Base-by-base conservation (phyloP, 2,888 invertebrate species). In the Chaitophorus viminalis region DNA sequence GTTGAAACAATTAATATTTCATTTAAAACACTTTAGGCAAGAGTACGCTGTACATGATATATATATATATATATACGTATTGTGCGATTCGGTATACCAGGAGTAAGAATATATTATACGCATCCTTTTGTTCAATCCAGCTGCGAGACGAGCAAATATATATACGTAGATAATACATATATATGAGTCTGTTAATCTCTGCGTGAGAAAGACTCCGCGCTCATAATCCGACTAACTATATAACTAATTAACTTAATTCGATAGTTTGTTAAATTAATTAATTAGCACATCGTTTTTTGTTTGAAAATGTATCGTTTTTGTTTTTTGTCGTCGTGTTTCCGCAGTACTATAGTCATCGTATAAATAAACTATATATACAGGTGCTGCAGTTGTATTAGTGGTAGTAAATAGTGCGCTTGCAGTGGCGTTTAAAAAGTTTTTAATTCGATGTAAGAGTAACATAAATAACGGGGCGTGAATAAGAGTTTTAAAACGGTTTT, bases 401-500 rank as follows among this genome's bases (percentile, higher is more conserved):
- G 60, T 60, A 60, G 60, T 60, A 25, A n/a, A 29, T 68, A 68
- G 68, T 11, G 68, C 36, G 36, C 5, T 33, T 8, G 25, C 65
- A 25, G 72, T 25, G 81, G 60, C 87, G 81, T 87, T 87, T 87
- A 81, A 87, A 87, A 87, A 87, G 87, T 87, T 87, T 85, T 87
- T 81, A 87, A 87, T 87, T 87, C 87, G 54, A 81, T 33, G 87
- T 87, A 87, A 87, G 87, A 87, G 87, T 70, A 60, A 72, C 77
- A 72, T 72, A 79, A 79, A 86, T 78, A 87, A 72, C 79, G 76
- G 21, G 36, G 74, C 33, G 74, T 33, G 78, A 86, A 85, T 79
- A 79, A 79, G 86, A 87, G 81, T 81, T 81, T 86, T 81, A 81
- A 81, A 87, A 87, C 33, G 87, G 78, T 87, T 87, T 87, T 87